Conservation (phyloP, 2,113 vertebrate species). For the Lasiurus cinereus region DNA sequence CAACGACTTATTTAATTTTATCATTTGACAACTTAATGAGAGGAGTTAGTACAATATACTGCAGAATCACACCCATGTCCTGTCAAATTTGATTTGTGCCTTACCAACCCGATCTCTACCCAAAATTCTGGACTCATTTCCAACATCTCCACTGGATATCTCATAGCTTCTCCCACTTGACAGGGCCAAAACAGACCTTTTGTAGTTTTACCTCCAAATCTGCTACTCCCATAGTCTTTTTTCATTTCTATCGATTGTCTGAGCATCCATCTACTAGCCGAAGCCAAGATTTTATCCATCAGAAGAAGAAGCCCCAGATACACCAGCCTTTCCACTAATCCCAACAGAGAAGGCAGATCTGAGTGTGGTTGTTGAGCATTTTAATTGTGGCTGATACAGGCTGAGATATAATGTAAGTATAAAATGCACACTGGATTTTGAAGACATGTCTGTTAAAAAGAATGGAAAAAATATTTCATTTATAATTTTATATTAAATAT, state of each 20-base stretch:
- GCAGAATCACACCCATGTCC: not conserved
- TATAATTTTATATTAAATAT: constrained; percentile 20
- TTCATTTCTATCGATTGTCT: not conserved
- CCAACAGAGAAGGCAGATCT: not conserved
- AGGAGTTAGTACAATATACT: not conserved
- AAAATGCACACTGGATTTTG: not conserved
- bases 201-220: not conserved
- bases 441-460: not conserved
- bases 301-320: not conserved
- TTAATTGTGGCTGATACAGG: not conserved
- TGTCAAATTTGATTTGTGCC: not conserved
- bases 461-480: not conserved
- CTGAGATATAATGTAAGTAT: not conserved
- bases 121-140: constrained; percentile 4
- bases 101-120: not conserved
- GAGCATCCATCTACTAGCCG: not conserved
- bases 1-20: not conserved
- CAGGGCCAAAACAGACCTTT: not conserved
- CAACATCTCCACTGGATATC: not conserved
- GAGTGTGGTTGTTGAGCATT: not conserved
- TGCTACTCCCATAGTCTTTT: not conserved
- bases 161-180: not conserved
- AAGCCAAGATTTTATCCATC: not conserved
- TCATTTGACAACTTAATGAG: not conserved
- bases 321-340: not conserved